Evolutionary conservation across 2,113 vertebrate genomes (phyloP), one percentile per base, ranked within the genome.

Genomic region (Mellivora capensis): DNA sequence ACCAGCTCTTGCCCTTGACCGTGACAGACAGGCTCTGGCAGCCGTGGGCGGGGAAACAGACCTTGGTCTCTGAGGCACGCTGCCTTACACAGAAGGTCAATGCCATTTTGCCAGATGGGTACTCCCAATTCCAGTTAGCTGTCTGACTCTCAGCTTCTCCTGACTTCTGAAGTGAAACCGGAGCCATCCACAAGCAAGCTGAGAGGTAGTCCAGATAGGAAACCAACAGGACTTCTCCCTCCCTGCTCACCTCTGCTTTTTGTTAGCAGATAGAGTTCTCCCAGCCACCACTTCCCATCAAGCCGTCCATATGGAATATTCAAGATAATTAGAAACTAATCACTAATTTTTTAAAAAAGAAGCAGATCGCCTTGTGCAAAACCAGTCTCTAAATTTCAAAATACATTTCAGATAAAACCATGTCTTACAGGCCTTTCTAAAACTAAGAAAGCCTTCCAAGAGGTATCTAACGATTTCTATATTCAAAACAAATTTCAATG

Each of bases 371-470:
- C 49, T 92, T 83, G 27, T 81, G 13, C 67, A 94, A 96, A 77
- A 81, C 61, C 47, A 21, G 29, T 54, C n/a, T 94, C 72, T 94
- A 92, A 57, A 83, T 69, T 80, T 80, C 47, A 93, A 86, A 95
- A 74, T 72, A 64, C 72, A 72, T 57, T 92, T 96, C 57, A 76
- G 25, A 20, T 23, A 44, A 95, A 67, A 89, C 31, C 9, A 9
- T 44, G 84, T 86, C 44, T 25, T 6, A 85, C 13, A 81, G 57
- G 64, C 76, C 7, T 34, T 88, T 88, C 47, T 69, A 91, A 61
- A 15, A 34, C 57, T 69, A 77, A 82, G 80, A 80, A 37, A 7
- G 31, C 12, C 47, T 77, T 88, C 52, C 54, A 25, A 44, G 57
- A 29, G 49, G 1, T 61, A 44, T 57, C 23, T 67, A 91, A 93